Conservation (phyloP, 2,797 vertebrate genomes). For the Vespertilio murinus region DNA sequence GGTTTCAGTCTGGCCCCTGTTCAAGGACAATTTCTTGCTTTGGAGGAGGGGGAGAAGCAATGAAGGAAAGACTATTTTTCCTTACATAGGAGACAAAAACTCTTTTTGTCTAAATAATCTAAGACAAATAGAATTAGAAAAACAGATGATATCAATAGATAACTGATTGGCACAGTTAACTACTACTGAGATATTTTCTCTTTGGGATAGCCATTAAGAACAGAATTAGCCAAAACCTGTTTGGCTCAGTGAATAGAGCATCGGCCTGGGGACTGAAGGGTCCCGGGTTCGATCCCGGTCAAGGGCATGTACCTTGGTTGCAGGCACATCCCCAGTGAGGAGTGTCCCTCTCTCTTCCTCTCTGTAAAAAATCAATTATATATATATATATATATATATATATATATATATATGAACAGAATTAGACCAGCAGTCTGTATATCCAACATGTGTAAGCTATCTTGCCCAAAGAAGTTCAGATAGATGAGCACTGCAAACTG, state of each 20-base stretch:
- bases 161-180: neutral
- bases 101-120: neutral
- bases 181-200: neutral
- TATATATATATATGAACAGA: no score
- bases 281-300: no score
- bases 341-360: no score
- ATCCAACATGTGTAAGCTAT: constrained; percentile 29
- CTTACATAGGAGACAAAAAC: constrained; percentile 6
- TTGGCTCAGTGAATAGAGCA: no score
- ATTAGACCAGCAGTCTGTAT: neutral
- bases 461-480: constrained; percentile 45
- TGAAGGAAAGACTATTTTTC: constrained; percentile 20
- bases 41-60: constrained; percentile 42
- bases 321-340: no score
- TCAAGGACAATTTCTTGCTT: constrained; percentile 73
- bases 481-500: constrained; percentile 62
- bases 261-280: no score
- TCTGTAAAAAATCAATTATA: no score
- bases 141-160: neutral
- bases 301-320: no score
- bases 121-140: neutral
- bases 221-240: no score
- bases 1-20: constrained; percentile 71
- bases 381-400: no score
- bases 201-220: neutral